Base-by-base conservation (phyloP, 2,113 vertebrate species). In the Ramphastos sulfuratus region DNA sequence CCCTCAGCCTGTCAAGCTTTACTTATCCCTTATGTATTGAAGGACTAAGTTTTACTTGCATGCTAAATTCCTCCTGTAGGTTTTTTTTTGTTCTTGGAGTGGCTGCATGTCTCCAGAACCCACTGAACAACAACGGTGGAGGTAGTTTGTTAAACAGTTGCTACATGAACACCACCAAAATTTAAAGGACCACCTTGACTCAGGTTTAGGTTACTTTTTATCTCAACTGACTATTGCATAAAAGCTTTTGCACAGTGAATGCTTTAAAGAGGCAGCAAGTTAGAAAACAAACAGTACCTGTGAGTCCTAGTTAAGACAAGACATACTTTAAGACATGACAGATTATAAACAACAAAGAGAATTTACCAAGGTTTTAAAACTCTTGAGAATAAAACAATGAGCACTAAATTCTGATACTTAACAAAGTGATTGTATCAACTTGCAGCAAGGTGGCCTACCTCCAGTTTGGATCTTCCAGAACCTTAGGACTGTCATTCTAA, bases 401-500 rank as follows among this genome's bases (percentile, higher is more conserved):
- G 61, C 42, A 83, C 60, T 12, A 64, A 80, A 33, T 87, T 85
- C 28, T 48, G 52, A 21, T 23, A 24, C 16, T 65, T 13, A 87
- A 73, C 59, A 81, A 87, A 70, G 1, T 20, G 39, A 81, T 65
- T 15, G 1, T 8, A 71, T 70, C 87, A 86, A 70, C 52, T 87
- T 80, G 84, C 91, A 94, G 74, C 92, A 87, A 90, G 84, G 71
- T 77, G 82, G 64, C 65, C 56, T 64, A 65, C 91, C 76, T 79
- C 73, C 15, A 33, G 48, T 65, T 33, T 33, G 72, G 82, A 70
- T 81, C 70, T 75, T 89, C 46, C 15, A 23, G 18, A 87, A 87
- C 66, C 72, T 95, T 58, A 90, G 63, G 95, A 97, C 77, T 97
- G 95, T 97, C 89, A 1, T 85, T 52, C 79, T 64, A 56, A 60